These are phyloP conservation scores for Ericerus pela DNA, from an alignment of 1,140 invertebrate genomes.

Conservation along the genomic window DNA sequence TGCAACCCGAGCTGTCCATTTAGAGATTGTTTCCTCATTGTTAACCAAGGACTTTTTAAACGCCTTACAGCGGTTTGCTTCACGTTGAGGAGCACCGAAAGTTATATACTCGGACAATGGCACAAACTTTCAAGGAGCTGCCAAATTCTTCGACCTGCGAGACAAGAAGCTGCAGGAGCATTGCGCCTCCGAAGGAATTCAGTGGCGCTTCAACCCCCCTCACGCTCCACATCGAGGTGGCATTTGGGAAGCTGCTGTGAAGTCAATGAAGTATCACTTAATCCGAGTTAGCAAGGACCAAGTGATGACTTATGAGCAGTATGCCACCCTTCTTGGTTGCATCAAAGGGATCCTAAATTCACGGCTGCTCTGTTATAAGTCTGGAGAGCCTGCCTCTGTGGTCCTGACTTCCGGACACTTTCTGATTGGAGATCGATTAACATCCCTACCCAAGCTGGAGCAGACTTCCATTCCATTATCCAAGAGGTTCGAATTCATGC, in stretches of 20 bases:
- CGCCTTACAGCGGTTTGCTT: constrained; percentile 29
- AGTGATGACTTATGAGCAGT: constrained; percentile 25
- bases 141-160: background rate
- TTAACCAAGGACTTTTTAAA: constrained; percentile 30
- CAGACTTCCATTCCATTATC: constrained; percentile 16
- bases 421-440: constrained; percentile 20
- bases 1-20: constrained; percentile 30
- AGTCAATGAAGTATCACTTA: constrained; percentile 21
- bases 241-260: constrained; percentile 24
- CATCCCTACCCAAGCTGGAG: constrained; percentile 17
- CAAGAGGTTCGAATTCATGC: constrained; percentile 17
- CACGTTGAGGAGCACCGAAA: constrained; percentile 26
- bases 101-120: constrained; percentile 29
- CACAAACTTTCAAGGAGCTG: constrained; percentile 16
- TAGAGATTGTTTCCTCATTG: constrained; percentile 31
- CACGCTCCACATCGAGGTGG: constrained; percentile 17
- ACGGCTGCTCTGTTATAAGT: constrained; percentile 22
- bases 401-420: constrained; percentile 27
- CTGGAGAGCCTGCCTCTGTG: constrained; percentile 19
- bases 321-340: constrained; percentile 23
- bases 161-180: background rate
- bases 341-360: constrained; percentile 28
- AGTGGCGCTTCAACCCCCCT: background rate
- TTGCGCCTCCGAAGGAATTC: background rate
- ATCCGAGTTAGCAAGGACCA: constrained; percentile 15